phyloP scores from a whole-genome alignment of 1,140 invertebrate genomes.

The Apis cerana region DNA sequence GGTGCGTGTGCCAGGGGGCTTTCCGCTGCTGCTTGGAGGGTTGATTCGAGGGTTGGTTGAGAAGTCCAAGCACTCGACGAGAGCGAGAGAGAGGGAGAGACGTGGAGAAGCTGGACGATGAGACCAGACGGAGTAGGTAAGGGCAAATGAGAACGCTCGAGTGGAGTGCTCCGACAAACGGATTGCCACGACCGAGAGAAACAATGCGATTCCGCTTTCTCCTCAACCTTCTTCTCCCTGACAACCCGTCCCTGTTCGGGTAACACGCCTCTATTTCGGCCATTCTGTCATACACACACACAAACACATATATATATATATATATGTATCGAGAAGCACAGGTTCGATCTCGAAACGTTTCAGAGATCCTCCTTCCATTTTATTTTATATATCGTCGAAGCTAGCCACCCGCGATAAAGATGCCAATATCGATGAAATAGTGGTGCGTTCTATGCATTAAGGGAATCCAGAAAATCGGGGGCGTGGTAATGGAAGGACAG shows the following conservation, averaged over 20 bases:
- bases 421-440: constrained; percentile 36
- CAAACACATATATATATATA: fast-evolving
- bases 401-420: constrained; percentile 4
- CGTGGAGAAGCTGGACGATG: constrained; percentile 64
- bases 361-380: neutral
- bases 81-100: constrained; percentile 9
- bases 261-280: constrained; percentile 58
- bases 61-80: constrained; percentile 74
- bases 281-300: constrained; percentile 45
- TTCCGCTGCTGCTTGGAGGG: constrained; percentile 59
- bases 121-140: constrained; percentile 58
- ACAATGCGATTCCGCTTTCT: constrained; percentile 71
- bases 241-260: constrained; percentile 18
- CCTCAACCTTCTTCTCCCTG: neutral
- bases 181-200: constrained; percentile 76
- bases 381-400: neutral
- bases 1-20: constrained; percentile 57
- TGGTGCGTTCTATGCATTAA: constrained; percentile 17
- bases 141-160: constrained; percentile 72
- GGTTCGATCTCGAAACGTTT: neutral
- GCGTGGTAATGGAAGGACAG: constrained; percentile 42
- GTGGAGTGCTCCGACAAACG: constrained; percentile 74
- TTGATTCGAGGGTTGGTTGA: constrained; percentile 71
- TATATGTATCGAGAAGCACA: constrained; percentile 3
- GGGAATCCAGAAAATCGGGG: constrained; percentile 36